Conservation (phyloP, 2,113 vertebrate species). For the Ctenodactylus gundi region DNA sequence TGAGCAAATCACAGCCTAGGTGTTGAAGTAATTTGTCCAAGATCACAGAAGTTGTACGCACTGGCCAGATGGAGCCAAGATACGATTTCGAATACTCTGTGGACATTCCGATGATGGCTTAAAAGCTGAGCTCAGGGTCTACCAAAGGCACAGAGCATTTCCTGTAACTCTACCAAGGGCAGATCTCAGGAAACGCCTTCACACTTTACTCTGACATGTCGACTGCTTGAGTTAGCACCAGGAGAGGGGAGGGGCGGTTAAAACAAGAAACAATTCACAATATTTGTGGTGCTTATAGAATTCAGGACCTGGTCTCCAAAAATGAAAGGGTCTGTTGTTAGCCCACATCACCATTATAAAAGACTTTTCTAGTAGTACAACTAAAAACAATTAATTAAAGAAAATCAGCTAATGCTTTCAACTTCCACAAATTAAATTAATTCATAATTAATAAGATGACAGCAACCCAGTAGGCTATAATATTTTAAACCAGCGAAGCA, state of each 20-base stretch:
- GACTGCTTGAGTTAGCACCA: background rate
- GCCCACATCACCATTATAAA: conserved; percentile 24
- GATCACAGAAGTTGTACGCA: background rate
- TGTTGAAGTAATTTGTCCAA: background rate
- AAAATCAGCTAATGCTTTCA: conserved; percentile 60
- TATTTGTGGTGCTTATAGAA: conserved; percentile 32
- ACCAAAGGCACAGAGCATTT: background rate
- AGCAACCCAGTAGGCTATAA: conserved; percentile 53
- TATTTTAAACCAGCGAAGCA: conserved; percentile 71
- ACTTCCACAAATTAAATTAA: conserved; percentile 68
- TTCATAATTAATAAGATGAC: conserved; percentile 68
- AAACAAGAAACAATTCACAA: conserved; percentile 7
- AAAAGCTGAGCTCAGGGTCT: background rate
- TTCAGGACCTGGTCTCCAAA: background rate
- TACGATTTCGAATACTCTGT: background rate
- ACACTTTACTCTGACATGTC: background rate
- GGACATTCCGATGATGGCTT: background rate
- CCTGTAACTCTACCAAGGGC: background rate
- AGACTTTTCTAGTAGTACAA: conserved; percentile 34
- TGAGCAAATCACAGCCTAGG: background rate
- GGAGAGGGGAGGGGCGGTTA: background rate
- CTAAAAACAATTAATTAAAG: conserved; percentile 66
- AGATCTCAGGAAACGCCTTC: background rate
- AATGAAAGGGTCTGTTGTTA: conserved; percentile 20
- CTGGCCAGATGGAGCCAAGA: background rate